These are phyloP conservation scores for Megaustenia siamemsis DNA, from an alignment of 2,888 invertebrate genomes.

Conservation along the genomic window DNA sequence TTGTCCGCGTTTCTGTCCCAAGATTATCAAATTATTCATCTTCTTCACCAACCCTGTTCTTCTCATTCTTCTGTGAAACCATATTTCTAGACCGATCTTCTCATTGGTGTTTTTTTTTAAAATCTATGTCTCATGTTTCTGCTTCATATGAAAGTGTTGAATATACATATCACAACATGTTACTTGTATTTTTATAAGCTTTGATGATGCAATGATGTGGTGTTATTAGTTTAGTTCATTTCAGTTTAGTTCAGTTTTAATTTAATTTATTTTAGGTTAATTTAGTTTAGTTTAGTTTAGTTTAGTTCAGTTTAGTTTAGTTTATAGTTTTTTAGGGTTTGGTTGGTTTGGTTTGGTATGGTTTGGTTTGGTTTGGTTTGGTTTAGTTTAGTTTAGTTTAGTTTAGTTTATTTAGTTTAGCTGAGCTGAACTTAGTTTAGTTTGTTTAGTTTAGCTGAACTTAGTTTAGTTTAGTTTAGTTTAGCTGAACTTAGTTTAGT, in stretches of 20 bases:
- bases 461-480: slow-evolving; percentile 12
- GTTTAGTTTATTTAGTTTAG: slow-evolving; percentile 29
- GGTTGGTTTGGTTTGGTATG: neutral
- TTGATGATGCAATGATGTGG: too few species aligned
- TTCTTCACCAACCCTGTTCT: too few species aligned
- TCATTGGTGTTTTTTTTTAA: too few species aligned
- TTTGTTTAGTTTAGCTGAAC: slow-evolving; percentile 30
- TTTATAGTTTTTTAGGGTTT: neutral
- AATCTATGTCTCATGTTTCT: too few species aligned
- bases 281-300: neutral
- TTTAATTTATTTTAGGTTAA: neutral
- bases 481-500: slow-evolving; percentile 3
- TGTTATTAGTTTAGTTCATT: neutral
- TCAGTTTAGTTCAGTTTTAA: neutral
- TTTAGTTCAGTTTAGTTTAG: neutral
- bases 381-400: slow-evolving; percentile 36
- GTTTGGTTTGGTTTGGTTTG: slow-evolving; percentile 32
- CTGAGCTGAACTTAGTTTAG: slow-evolving; percentile 29
- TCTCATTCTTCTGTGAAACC: too few species aligned
- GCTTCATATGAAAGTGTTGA: too few species aligned
- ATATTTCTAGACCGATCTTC: too few species aligned
- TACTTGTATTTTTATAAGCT: too few species aligned
- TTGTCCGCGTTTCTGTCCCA: too few species aligned
- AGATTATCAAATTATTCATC: too few species aligned
- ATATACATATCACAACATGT: too few species aligned